Base-by-base conservation (phyloP, 1,140 invertebrate genomes). In the Drosophila murphyi region DNA sequence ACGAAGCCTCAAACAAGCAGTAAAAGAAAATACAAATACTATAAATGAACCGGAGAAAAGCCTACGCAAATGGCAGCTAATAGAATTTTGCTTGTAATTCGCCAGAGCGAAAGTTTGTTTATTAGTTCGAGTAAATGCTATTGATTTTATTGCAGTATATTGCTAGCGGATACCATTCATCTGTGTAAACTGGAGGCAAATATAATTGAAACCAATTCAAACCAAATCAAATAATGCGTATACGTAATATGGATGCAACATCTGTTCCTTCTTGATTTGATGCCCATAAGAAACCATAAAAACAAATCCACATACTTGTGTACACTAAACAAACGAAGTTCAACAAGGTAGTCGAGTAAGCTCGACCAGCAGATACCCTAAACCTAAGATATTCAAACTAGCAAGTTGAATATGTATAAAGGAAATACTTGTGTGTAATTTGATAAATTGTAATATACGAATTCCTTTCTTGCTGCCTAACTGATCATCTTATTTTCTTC, bases 31-130 rank as follows among this genome's bases (percentile, higher is more conserved):
- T 37, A n/a, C 34, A 59, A 71, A 74, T 48, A 41, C 48, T 50
- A 57, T 12, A 8, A 39, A 67, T 47, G 6, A n/a, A 32, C 34
- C 37, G 12, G 29, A 45, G 57, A 43, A 51, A 20, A 4, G 68
- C 57, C 41, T 80, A 78, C 70, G 77, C 51, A 80, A 79, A 72
- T 76, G 45, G 64, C 68, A 57, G 68, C 65, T 52, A 55, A 72
- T 57, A 69, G 52, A 61, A 67, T 43, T 67, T 61, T 39, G 32
- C 39, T 51, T 80, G 35, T 68, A 72, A 65, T 78, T 61, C 28
- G 48, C 54, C 62, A 32, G 48, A 37, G 50, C 29, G 28, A 41
- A 37, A 32, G 43, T 6, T 72, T 81, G 55, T 72, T 76, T 80
- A 51, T 80, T 72, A 7, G 64, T 75, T 52, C 48, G 54, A 75